Conservation (phyloP, 2,113 vertebrate genomes). For the Charina bottae region DNA sequence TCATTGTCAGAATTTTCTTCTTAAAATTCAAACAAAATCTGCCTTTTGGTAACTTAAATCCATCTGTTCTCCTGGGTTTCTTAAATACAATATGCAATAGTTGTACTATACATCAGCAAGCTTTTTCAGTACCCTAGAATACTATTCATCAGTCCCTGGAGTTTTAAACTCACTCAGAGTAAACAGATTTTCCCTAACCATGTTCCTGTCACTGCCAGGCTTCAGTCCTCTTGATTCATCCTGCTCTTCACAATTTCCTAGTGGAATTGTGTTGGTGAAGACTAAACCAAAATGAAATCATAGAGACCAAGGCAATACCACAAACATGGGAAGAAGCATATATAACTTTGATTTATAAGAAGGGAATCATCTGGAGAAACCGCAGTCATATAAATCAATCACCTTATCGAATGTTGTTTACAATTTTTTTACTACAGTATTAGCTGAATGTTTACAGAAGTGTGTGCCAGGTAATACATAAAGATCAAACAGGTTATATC, state of each 20-base stretch:
- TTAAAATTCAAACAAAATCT: background rate
- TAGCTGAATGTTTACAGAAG: background rate
- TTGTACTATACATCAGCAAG: background rate
- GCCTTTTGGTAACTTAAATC: background rate
- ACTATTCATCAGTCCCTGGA: background rate
- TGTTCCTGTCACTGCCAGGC: background rate
- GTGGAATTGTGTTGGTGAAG: background rate
- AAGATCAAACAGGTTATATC: background rate
- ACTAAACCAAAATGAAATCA: background rate
- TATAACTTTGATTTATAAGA: background rate
- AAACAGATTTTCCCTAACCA: background rate
- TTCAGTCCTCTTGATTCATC: background rate
- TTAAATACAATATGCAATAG: background rate
- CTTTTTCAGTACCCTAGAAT: background rate
- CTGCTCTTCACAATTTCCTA: background rate
- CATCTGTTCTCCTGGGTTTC: background rate
- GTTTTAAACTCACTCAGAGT: background rate
- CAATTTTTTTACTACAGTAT: background rate
- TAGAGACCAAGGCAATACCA: background rate
- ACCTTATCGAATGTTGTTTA: background rate
- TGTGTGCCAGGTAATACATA: background rate
- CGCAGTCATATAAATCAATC: background rate
- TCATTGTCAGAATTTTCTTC: background rate
- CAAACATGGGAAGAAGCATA: background rate
- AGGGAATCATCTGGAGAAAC: background rate